phyloP scores from a whole-genome alignment of 2,113 vertebrate genomes.

The Dicerorhinus sumatrensis region DNA sequence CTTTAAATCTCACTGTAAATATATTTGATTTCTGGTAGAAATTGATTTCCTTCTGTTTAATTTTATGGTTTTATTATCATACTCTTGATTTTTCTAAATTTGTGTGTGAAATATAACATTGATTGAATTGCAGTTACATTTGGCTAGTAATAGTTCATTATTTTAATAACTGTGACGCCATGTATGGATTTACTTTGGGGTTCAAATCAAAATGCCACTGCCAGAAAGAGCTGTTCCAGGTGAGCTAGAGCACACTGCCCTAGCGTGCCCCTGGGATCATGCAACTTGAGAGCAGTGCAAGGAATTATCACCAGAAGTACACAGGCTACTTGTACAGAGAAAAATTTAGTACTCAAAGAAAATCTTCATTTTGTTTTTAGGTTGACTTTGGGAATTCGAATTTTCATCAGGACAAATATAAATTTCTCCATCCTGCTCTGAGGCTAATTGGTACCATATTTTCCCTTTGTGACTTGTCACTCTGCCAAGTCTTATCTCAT shows the following conservation, averaged over 20 bases:
- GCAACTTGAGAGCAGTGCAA: slow-evolving; percentile 3
- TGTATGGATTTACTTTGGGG: slow-evolving; percentile 71
- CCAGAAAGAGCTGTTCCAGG: slow-evolving; percentile 62
- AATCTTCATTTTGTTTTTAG: slow-evolving; percentile 49
- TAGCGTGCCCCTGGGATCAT: background rate
- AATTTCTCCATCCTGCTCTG: slow-evolving; percentile 63
- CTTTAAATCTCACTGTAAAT: slow-evolving; percentile 84
- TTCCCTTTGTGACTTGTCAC: slow-evolving; percentile 70
- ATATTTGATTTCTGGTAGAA: slow-evolving; percentile 84
- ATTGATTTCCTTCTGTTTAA: slow-evolving; percentile 83
- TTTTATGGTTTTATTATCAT: slow-evolving; percentile 80
- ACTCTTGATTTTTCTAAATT: slow-evolving; percentile 80
- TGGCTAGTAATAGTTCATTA: slow-evolving; percentile 73
- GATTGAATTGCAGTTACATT: slow-evolving; percentile 78
- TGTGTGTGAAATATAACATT: slow-evolving; percentile 80
- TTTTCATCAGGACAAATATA: slow-evolving; percentile 74
- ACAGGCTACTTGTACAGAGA: slow-evolving; percentile 50
- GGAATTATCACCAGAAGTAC: background rate
- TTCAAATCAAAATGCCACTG: slow-evolving; percentile 66
- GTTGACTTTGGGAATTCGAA: slow-evolving; percentile 78
- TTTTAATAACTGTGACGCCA: slow-evolving; percentile 75
- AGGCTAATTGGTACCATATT: slow-evolving; percentile 71
- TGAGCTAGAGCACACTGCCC: background rate
- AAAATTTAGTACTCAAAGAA: slow-evolving; percentile 64
- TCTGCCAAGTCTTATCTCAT: slow-evolving; percentile 67